Conservation (phyloP, 2,113 vertebrate species). For the Osmerus eperlanus region DNA sequence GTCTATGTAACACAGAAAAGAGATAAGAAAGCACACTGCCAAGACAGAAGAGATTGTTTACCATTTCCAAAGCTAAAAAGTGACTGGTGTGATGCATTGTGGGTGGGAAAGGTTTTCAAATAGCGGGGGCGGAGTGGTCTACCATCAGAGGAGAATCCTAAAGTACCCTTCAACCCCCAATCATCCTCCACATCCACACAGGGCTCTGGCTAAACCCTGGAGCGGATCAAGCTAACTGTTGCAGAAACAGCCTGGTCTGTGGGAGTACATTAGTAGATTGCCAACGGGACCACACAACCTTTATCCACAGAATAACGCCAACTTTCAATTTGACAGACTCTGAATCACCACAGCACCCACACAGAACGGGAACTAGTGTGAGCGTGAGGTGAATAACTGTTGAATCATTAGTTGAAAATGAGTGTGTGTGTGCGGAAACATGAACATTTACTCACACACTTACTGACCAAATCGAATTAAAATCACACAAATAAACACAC, state of each 20-base stretch:
- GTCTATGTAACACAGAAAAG: not conserved
- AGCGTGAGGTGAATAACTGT: conserved; percentile 27
- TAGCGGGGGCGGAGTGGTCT: conserved; percentile 42
- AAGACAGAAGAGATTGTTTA: conserved; percentile 5
- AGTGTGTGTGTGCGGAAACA: not conserved
- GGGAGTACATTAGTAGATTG: conserved; percentile 49
- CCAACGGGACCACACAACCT: conserved; percentile 46
- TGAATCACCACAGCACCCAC: conserved; percentile 41
- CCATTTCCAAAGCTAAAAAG: conserved; percentile 25
- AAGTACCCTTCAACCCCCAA: conserved; percentile 49
- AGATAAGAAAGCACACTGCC: too few relatives aligned
- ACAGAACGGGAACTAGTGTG: conserved; percentile 24
- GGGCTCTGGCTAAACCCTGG: conserved; percentile 34
- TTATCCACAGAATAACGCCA: conserved; percentile 46
- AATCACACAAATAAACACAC: not conserved
- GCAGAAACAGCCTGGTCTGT: conserved; percentile 27
- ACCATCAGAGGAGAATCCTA: conserved; percentile 54
- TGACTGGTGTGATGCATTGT: conserved; percentile 45
- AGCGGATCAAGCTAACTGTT: conserved; percentile 13
- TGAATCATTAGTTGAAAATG: conserved; percentile 22
- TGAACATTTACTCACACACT: not conserved
- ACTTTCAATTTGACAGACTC: conserved; percentile 48
- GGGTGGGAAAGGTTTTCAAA: conserved; percentile 49
- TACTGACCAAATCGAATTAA: not conserved
- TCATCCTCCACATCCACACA: conserved; percentile 36